Evolutionary conservation across 2,888 invertebrate genomes (phyloP).

Genomic region (Rotaria magnacalcarata): DNA sequence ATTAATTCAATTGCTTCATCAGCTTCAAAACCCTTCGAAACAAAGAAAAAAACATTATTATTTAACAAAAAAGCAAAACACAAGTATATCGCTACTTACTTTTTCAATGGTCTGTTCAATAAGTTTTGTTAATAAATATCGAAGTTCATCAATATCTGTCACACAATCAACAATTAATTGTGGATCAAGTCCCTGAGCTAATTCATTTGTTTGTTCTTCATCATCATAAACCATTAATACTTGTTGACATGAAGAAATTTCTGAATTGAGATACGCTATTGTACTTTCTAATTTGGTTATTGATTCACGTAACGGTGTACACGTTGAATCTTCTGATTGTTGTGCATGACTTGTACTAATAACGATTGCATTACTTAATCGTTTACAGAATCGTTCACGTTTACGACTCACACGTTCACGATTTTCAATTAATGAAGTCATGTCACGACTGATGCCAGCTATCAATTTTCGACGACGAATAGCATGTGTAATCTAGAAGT

Average conservation of each 20-base stretch:
- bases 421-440: slow-evolving; percentile 44
- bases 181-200: slow-evolving; percentile 17
- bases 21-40: slow-evolving; percentile 28
- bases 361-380: slow-evolving; percentile 36
- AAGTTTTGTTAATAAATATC: slow-evolving; percentile 34
- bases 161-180: slow-evolving; percentile 36
- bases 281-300: slow-evolving; percentile 32
- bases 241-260: slow-evolving; percentile 26
- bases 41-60: background rate
- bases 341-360: background rate
- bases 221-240: slow-evolving; percentile 29
- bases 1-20: slow-evolving; percentile 27
- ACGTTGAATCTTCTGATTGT: background rate
- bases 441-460: slow-evolving; percentile 39
- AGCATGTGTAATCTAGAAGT: background rate
- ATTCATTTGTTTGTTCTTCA: background rate
- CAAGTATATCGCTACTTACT: background rate
- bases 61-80: background rate
- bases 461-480: slow-evolving; percentile 32
- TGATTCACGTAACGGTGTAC: slow-evolving; percentile 15
- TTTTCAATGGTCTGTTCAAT: slow-evolving; percentile 32
- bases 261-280: slow-evolving; percentile 1
- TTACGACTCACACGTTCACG: slow-evolving; percentile 43
- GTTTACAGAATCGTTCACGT: slow-evolving; percentile 31
- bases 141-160: slow-evolving; percentile 27